phyloP scores from a whole-genome alignment of 2,797 vertebrate species.

The Paguma larvata region DNA sequence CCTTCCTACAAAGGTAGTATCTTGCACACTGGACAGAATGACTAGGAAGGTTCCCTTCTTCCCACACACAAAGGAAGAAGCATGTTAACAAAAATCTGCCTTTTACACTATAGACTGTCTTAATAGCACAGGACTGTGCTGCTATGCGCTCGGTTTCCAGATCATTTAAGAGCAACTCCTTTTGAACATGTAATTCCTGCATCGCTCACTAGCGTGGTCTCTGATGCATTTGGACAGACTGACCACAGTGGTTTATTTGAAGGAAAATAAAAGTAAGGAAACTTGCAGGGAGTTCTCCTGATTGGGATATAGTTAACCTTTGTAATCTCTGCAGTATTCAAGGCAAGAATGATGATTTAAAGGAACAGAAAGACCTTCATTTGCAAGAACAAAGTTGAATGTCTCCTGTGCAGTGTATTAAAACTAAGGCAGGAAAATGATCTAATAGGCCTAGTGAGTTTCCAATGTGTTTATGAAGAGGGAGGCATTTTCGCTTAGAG shows the following conservation, averaged over 20 bases:
- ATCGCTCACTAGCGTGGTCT: neutral
- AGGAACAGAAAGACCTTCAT: neutral
- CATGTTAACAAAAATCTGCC: neutral
- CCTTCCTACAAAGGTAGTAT: neutral
- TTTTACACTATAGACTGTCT: neutral
- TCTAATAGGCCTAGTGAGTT: neutral
- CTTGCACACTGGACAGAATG: neutral
- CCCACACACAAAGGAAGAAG: neutral
- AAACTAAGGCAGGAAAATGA: neutral
- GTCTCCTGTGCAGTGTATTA: neutral
- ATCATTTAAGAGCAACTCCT: neutral
- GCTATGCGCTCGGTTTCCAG: neutral
- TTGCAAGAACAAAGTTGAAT: neutral
- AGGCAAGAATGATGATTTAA: neutral
- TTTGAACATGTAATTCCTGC: neutral
- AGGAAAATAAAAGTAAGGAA: neutral
- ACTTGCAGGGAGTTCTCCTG: neutral
- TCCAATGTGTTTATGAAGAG: neutral
- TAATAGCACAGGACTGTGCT: neutral
- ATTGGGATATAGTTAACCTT: neutral
- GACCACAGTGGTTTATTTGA: conserved; percentile 9
- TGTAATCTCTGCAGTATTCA: neutral
- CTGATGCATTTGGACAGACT: neutral
- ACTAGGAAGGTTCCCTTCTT: neutral
- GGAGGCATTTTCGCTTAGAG: neutral